These are phyloP conservation scores for Drosophila kohkoa DNA, from an alignment of 1,140 invertebrate species.

Conservation along the genomic window DNA sequence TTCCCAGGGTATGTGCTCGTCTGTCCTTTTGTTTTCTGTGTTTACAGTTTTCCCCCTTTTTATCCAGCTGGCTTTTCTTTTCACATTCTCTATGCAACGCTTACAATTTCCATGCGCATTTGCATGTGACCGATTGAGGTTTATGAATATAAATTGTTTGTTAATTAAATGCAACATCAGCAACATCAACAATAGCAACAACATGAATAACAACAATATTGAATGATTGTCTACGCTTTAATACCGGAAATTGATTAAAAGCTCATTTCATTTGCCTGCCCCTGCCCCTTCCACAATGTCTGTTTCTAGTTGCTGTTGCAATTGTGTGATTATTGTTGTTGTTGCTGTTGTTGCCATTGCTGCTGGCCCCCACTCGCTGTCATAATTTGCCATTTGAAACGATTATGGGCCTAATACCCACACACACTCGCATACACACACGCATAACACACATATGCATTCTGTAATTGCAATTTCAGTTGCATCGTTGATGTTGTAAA, in stretches of 20 bases:
- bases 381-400: conserved; percentile 81
- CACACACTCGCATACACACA: conserved; percentile 17
- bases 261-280: conserved; percentile 73
- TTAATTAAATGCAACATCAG: conserved; percentile 80
- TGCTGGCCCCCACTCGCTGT: conserved; percentile 51
- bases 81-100: conserved; percentile 42
- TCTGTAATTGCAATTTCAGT: conserved; percentile 46
- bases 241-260: conserved; percentile 83
- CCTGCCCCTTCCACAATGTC: conserved; percentile 15
- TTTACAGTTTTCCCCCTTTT: neutral
- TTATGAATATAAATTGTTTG: conserved; percentile 84
- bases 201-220: conserved; percentile 33
- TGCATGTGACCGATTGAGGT: conserved; percentile 81
- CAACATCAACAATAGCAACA: conserved; percentile 47
- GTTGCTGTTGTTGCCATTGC: conserved; percentile 11
- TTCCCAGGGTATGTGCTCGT: neutral
- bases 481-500: conserved; percentile 39
- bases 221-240: conserved; percentile 73
- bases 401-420: conserved; percentile 58
- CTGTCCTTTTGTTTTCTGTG: neutral
- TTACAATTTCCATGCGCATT: conserved; percentile 64
- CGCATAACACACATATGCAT: conserved; percentile 34
- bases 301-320: conserved; percentile 7
- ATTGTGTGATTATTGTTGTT: conserved; percentile 8
- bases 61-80: neutral